A percentile compares a stretch with the other conserved stretches of the same genome.
Conservation (phyloP, 1,140 invertebrate genomes). For the Helicoverpa zea region DNA sequence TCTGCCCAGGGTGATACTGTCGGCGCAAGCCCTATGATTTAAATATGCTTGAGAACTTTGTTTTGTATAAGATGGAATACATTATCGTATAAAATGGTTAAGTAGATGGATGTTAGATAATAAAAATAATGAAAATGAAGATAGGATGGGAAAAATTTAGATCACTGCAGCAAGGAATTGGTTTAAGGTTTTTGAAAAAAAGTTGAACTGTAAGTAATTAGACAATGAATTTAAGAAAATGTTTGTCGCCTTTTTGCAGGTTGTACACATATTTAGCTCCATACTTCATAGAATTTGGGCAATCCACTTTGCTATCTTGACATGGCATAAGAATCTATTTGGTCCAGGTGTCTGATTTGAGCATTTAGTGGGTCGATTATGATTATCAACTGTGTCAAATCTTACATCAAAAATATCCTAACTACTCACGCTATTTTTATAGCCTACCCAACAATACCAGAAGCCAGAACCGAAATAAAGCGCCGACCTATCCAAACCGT, state of each 20-base stretch:
- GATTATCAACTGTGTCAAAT: too few species aligned
- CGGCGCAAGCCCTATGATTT: conserved; percentile 57
- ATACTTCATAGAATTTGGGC: too few species aligned
- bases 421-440: conserved; percentile 39
- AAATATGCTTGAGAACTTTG: conserved; percentile 48
- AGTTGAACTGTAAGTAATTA: not conserved
- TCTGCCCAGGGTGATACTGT: conserved; percentile 63
- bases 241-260: too few species aligned
- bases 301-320: too few species aligned
- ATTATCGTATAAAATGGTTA: conserved; percentile 17
- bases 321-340: too few species aligned
- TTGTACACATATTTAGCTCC: too few species aligned
- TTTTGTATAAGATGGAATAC: conserved; percentile 33
- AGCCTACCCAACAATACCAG: conserved; percentile 41
- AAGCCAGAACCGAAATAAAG: conserved; percentile 54
- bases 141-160: not conserved
- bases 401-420: not conserved
- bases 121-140: not conserved
- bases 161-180: too few species aligned
- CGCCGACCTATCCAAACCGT: conserved; percentile 48
- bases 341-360: too few species aligned
- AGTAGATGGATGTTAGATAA: not conserved
- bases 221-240: too few species aligned
- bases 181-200: too few species aligned
- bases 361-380: too few species aligned